Evolutionary conservation across 2,888 invertebrate genomes (phyloP).

Genomic region (Myopa testacea): DNA sequence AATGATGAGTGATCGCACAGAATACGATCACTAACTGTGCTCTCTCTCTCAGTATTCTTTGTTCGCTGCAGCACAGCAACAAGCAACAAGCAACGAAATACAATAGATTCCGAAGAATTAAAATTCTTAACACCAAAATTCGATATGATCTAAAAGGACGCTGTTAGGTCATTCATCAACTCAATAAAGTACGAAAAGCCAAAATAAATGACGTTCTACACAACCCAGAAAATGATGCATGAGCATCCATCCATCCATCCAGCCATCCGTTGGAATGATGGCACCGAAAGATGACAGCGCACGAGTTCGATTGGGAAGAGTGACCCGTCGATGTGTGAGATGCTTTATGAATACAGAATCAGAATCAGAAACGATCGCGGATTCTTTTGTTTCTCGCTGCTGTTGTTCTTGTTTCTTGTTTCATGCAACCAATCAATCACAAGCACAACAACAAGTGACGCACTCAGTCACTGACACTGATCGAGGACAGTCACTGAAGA

Average conservation of each 20-base stretch:
- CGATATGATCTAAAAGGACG: not conserved
- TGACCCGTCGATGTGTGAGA: not conserved
- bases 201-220: not conserved
- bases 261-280: too few relatives aligned
- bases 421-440: constrained; percentile 53
- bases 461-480: constrained; percentile 23
- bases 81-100: not conserved
- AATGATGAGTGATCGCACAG: too few relatives aligned
- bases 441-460: constrained; percentile 50
- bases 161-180: constrained; percentile 13
- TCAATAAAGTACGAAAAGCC: not conserved
- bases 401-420: constrained; percentile 35
- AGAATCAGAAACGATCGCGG: not conserved
- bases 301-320: not conserved
- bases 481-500: constrained; percentile 15
- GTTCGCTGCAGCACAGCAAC: not conserved
- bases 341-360: not conserved
- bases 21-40: too few relatives aligned
- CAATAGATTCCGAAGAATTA: not conserved
- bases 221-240: not conserved
- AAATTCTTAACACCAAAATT: constrained; percentile 1
- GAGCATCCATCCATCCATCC: not conserved
- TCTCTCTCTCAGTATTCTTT: not conserved
- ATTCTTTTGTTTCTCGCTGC: not conserved
- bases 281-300: too few relatives aligned